Percentiles rank a stretch among this genome's conserved stretches.
Evolutionary conservation across 2,888 invertebrate species (phyloP).

Genomic region (Rotaria macrura): DNA sequence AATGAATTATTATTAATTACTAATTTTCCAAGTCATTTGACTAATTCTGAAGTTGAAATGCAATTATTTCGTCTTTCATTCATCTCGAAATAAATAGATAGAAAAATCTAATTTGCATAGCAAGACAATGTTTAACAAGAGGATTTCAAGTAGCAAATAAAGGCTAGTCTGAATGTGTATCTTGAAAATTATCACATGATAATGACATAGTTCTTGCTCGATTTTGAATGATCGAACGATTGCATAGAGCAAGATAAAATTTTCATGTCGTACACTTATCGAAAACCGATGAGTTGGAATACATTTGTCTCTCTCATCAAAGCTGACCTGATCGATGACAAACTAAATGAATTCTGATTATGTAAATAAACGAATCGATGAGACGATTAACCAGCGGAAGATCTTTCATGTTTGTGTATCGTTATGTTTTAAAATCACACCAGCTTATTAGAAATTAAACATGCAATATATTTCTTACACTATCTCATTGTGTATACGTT

Average conservation of each 20-base stretch:
- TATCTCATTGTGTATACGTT: constrained; percentile 7
- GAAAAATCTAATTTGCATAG: constrained; percentile 30
- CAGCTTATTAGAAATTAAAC: neutral
- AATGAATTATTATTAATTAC: constrained; percentile 22
- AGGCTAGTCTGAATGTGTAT: constrained; percentile 26
- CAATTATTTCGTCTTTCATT: constrained; percentile 24
- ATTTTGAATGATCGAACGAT: constrained; percentile 27
- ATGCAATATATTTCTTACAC: constrained; percentile 28
- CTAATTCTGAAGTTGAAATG: constrained; percentile 12
- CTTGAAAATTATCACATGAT: constrained; percentile 32
- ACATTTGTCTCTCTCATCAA: neutral
- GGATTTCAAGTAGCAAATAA: constrained; percentile 33
- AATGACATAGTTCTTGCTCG: neutral
- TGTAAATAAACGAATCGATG: neutral
- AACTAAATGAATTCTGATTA: neutral
- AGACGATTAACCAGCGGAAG: neutral
- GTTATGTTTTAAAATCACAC: neutral
- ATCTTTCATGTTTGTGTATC: neutral
- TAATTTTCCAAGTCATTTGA: neutral
- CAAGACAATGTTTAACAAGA: constrained; percentile 32
- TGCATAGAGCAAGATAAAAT: constrained; percentile 28
- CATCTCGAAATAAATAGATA: constrained; percentile 19
- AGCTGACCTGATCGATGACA: neutral
- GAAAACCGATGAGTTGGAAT: neutral
- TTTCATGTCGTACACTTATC: neutral